Evolutionary conservation across 2,888 invertebrate species (phyloP), one percentile per base, ranked within the genome.

Genomic region (Orchesella flavescens): DNA sequence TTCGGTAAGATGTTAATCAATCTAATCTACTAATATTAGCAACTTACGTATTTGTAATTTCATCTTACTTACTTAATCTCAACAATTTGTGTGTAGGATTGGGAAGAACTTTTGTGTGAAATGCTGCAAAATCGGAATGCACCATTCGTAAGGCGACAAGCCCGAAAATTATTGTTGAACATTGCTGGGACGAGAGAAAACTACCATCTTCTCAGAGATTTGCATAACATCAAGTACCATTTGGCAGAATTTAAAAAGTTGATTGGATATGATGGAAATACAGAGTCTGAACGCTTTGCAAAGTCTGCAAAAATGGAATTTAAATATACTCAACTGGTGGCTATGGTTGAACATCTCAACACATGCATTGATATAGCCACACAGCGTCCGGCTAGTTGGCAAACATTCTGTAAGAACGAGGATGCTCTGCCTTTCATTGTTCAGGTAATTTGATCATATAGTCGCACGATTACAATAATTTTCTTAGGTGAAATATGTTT

Each of bases 111-210:
- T 76, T 92, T 97, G 3, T 97, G 97, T 91, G 97, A 97, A 89
- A 97, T 97, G 89, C 96, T 97, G 95, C 97, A 98, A 96, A 94
- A 95, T 71, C 94, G 95, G 87, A 95, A 96, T 89, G 96, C 97
- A n/a, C 96, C 97, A 10, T 94, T 94, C 89, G 94, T 95, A 0
- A 92, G 93, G 83, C 93, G 97, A 88, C 97, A 98, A 92, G 92
- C 92, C 0, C 93, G 98, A 75, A 98, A 98, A 91, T 91, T 99
- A 19, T 90, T 99, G 19, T 92, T 98, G 87, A 95, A 97, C 88
- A 94, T 98, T 87, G 97, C 98, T 90, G 98, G 97, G 23, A 97
- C 95, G 77, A 97, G 98, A 89, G 98, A 99, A 88, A 96, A 96
- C 76, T 99, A 99, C 91, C 93, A 98, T 0, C 96, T 97, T 89